Evolutionary conservation across 2,113 vertebrate genomes (phyloP), one percentile per base, ranked within the genome.

Genomic region (Diphyllodes magnificus): DNA sequence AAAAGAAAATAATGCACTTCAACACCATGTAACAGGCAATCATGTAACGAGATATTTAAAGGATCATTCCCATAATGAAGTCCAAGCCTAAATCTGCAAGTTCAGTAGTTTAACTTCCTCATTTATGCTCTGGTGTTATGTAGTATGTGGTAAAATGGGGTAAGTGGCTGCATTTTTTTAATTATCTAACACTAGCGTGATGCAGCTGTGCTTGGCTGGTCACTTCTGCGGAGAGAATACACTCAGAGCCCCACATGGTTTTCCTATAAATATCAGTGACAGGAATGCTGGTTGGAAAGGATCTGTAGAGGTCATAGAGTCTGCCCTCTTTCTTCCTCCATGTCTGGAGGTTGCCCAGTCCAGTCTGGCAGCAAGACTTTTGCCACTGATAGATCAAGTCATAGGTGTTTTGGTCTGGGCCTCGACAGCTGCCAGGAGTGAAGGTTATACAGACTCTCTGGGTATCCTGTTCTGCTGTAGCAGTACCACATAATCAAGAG

Each of bases 1-100:
- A 63, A 54, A 88, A 59, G 15, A 70, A 79, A 75, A 31, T n/a
- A 60, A 22, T 31, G 49, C n/a, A 23, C 13, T 84, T 78, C 24
- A 72, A 8, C 6, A 20, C 51, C 0, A 0, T 15, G 1, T 44
- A 59, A 40, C 0, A 0, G 2, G 39, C 53, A 56, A 17, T 15
- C 51, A 50, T 53, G 37, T 86, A 68, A 64, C 0, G 8, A 78
- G 39, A 21, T 60, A 33, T 28, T 79, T 69, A 28, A 85, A 73
- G 20, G 76, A 35, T 44, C 11, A 3, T 68, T 89, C 22, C 47
- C 31, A 20, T 40, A 31, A 51, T 8, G 10, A 84, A 68, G 21
- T 3, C 27, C 24, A 76, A 28, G 25, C 57, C 44, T 78, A 44
- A 82, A 51, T 80, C 7, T 65, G 37, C 2, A 7, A 63, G 15